These are phyloP conservation scores for Potamarius usumacintae DNA, from an alignment of 2,113 vertebrate genomes.

Conservation along the genomic window DNA sequence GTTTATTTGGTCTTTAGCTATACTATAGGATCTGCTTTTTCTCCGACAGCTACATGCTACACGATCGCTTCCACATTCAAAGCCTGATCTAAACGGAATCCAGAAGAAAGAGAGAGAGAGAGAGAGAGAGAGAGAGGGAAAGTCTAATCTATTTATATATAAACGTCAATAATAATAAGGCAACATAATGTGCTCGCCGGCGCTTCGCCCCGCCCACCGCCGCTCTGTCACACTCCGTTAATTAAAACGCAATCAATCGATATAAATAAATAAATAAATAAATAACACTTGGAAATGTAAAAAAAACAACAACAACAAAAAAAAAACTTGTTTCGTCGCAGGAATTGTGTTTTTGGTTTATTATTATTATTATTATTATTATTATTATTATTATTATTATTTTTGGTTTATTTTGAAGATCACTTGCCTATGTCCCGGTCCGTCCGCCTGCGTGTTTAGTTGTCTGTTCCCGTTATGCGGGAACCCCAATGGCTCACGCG, in stretches of 20 bases:
- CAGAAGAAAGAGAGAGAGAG: conserved; percentile 21
- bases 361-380: conserved; percentile 39
- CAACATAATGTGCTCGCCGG: conserved; percentile 67
- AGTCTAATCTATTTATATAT: not conserved
- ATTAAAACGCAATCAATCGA: conserved; percentile 83
- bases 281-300: conserved; percentile 55
- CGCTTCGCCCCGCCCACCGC: conserved; percentile 67
- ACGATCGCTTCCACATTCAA: conserved; percentile 62
- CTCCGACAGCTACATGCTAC: conserved; percentile 65
- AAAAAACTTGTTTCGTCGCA: conserved; percentile 40
- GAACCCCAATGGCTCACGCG: conserved; percentile 76
- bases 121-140: too few relatives aligned
- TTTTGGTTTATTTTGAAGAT: conserved; percentile 55
- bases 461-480: conserved; percentile 67
- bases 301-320: conserved; percentile 20
- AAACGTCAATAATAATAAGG: conserved; percentile 58
- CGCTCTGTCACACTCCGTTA: conserved; percentile 75
- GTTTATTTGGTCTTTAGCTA: conserved; percentile 61
- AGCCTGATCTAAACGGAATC: conserved; percentile 57
- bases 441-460: conserved; percentile 68
- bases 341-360: conserved; percentile 30
- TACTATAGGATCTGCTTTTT: conserved; percentile 54
- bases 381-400: conserved; percentile 40
- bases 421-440: conserved; percentile 79
- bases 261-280: conserved; percentile 63